A percentile compares a stretch with the other conserved stretches of the same genome.
phyloP scores from a whole-genome alignment of 2,888 invertebrate species.

The Aphidius colemani region DNA sequence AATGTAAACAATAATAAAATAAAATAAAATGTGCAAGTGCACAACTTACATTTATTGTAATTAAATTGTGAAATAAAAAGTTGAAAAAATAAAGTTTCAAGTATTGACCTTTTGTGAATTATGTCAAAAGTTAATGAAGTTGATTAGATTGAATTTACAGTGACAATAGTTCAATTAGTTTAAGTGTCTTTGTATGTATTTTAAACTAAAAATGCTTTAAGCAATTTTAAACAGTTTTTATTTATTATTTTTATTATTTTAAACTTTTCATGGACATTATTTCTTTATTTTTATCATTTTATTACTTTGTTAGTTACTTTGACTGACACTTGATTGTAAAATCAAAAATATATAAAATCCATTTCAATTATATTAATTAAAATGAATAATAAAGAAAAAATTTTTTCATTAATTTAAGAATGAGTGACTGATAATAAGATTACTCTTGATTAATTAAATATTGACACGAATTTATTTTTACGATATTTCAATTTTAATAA shows the following conservation, averaged over 20 bases:
- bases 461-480: too few species aligned
- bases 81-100: not conserved
- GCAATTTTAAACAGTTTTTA: too few species aligned
- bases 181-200: not conserved
- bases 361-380: not conserved
- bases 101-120: not conserved
- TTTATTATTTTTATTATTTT: too few species aligned
- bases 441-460: not conserved
- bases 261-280: too few species aligned
- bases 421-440: not conserved
- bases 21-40: not conserved
- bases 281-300: not conserved
- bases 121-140: constrained; percentile 15
- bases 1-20: not conserved
- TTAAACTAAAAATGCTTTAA: too few species aligned
- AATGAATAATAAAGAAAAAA: not conserved
- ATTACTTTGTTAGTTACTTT: too few species aligned
- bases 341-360: not conserved
- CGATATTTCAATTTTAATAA: too few species aligned
- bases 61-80: not conserved
- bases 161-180: constrained; percentile 20
- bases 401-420: not conserved
- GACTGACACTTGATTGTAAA: not conserved
- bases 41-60: not conserved
- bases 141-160: constrained; percentile 14